Percentiles rank a stretch among this genome's conserved stretches.
Conservation (phyloP, 2,797 vertebrate genomes). For the Etheostoma perlongum region DNA sequence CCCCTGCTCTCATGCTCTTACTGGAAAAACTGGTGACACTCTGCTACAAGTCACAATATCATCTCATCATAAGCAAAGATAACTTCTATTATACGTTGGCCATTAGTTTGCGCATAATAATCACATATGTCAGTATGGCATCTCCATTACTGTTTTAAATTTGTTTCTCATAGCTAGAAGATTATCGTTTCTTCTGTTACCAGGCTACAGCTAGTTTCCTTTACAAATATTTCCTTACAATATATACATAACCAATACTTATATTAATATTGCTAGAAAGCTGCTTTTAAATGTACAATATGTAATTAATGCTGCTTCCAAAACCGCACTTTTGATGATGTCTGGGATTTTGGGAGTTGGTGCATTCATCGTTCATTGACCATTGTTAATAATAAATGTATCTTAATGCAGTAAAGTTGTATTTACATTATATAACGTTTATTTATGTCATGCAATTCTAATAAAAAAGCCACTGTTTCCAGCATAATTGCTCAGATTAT, state of each 20-base stretch:
- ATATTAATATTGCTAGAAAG: background rate
- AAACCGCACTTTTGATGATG: no score
- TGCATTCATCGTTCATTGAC: no score
- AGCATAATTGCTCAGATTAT: no score
- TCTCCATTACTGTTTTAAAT: slow-evolving; percentile 13
- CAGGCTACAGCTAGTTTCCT: background rate
- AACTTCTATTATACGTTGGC: background rate
- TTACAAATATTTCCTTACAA: no score
- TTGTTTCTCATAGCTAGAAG: background rate
- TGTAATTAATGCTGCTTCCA: no score
- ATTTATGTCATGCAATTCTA: no score
- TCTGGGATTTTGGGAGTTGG: no score
- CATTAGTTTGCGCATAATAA: background rate
- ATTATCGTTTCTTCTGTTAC: background rate
- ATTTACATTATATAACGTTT: no score
- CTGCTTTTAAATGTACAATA: background rate
- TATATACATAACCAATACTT: background rate
- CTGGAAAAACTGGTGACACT: slow-evolving; percentile 28
- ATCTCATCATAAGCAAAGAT: background rate
- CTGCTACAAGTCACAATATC: background rate
- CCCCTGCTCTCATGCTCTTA: background rate
- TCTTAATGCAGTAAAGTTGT: no score
- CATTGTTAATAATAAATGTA: no score
- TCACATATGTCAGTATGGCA: background rate
- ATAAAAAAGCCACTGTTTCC: no score